These are phyloP conservation scores for Tyrophagus putrescentiae DNA, from an alignment of 1,140 invertebrate species.

Conservation along the genomic window DNA sequence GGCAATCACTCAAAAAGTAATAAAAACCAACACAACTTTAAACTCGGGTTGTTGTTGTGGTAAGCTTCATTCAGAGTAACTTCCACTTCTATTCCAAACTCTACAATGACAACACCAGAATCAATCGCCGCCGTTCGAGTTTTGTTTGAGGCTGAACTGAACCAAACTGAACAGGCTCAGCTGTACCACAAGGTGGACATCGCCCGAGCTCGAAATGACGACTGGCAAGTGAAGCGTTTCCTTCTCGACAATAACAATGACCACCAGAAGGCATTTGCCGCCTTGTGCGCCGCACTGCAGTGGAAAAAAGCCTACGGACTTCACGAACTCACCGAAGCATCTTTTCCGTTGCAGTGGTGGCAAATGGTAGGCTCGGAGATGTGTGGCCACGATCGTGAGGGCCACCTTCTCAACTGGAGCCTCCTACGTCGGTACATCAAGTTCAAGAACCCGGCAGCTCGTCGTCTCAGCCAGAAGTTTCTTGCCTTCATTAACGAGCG, in stretches of 20 bases:
- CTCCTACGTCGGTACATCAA: neutral
- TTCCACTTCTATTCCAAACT: no score
- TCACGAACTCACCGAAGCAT: neutral
- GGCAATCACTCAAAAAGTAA: no score
- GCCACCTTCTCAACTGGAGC: neutral
- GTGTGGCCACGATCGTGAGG: neutral
- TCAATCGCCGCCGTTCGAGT: no score
- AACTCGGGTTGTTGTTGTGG: no score
- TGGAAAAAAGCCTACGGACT: neutral
- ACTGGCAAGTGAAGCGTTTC: constrained; percentile 53
- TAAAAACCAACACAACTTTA: no score
- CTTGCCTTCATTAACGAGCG: no score
- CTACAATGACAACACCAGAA: no score
- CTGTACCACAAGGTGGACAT: constrained; percentile 12
- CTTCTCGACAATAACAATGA: constrained; percentile 47
- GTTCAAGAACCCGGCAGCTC: neutral
- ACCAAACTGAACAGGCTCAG: neutral
- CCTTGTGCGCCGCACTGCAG: constrained; percentile 49
- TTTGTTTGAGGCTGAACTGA: no score
- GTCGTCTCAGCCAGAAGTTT: no score
- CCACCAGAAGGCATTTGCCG: constrained; percentile 47
- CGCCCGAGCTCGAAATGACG: constrained; percentile 37
- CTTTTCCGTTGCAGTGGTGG: neutral
- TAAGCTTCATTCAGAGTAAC: no score
- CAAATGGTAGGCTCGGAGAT: neutral